phyloP scores from a whole-genome alignment of 2,797 vertebrate species.

The Anomalospiza imberbis region DNA sequence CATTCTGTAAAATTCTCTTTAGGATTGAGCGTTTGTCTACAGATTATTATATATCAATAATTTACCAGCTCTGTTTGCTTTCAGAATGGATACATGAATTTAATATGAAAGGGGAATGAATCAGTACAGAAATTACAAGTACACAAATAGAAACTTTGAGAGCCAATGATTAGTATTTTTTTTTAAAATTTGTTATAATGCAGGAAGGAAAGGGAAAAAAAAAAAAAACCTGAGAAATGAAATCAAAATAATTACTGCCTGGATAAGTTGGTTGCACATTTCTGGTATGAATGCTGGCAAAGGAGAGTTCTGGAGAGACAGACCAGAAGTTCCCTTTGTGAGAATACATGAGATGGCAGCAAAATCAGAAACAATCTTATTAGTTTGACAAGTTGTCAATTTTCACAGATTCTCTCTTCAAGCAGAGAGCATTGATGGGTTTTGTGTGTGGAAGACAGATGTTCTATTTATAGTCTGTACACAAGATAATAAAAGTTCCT shows the following conservation, averaged over 20 bases:
- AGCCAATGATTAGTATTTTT: background rate
- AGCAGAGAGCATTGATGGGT: background rate
- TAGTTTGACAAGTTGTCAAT: conserved; percentile 32
- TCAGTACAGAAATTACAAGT: background rate
- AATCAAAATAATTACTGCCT: background rate
- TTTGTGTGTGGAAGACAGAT: conserved; percentile 43
- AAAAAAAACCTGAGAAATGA: background rate
- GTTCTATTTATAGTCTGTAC: conserved; percentile 23
- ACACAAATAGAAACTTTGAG: background rate
- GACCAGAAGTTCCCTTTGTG: background rate
- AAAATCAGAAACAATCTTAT: conserved; percentile 13
- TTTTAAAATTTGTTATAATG: background rate
- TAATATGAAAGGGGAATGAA: background rate
- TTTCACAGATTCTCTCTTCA: background rate
- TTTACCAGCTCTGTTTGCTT: background rate
- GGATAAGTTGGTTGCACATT: background rate
- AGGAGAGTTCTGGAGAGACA: background rate
- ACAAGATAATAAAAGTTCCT: conserved; percentile 14
- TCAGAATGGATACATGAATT: background rate
- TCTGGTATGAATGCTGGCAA: background rate
- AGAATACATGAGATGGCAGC: background rate
- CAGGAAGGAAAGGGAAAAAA: background rate
- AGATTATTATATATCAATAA: background rate
- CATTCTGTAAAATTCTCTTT: background rate
- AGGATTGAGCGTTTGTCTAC: background rate